Evolutionary conservation across 1,140 invertebrate species (phyloP), one percentile per base, ranked within the genome.

Genomic region (Alviniconcha marisindica): DNA sequence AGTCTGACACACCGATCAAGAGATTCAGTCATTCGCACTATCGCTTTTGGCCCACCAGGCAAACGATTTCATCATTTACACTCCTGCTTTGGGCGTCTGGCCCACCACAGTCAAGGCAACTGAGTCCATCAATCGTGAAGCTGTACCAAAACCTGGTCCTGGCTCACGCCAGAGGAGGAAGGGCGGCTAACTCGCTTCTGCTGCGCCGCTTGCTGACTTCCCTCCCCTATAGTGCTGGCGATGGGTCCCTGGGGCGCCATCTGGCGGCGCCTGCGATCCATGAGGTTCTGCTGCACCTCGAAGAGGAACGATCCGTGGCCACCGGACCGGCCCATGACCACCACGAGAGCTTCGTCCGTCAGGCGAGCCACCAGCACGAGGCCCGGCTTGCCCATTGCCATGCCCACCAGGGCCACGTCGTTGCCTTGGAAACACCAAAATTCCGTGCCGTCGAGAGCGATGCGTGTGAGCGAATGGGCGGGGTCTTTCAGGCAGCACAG

Each of bases 391-490:
- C 24, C 71, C 14, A 5, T 56, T 2, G 76, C 33, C 36, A 15
- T 66, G 48, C 83, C 83, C 24, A 84, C 40, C 14, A 84, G 33
- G 7, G 83, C 74, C 24, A 36, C 77, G 73, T 42, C 40, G 79
- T 81, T 84, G 79, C 83, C 83, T 56, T 81, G 83, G 73, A 84
- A 84, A 31, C 78, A 82, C 1, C 78, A 42, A 38, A 63, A 84
- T 54, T 54, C 66, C 21, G 24, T 71, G 40, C 66, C 77, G 56
- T 82, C 83, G 28, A 84, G 76, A 42, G 80, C 73, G 7, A 84
- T 56, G n/a, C 40, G 28, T 10, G 83, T 76, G 56, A 84, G 56
- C n/a, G 31, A 63, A n/a, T n/a, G 21, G n/a, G 79, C 42, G 33
- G 69, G 48, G 42, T 84, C 83, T 4, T 60, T 44, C n/a, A 84